These are phyloP conservation scores for Pteronura brasiliensis DNA, from an alignment of 2,113 vertebrate species.

Conservation along the genomic window DNA sequence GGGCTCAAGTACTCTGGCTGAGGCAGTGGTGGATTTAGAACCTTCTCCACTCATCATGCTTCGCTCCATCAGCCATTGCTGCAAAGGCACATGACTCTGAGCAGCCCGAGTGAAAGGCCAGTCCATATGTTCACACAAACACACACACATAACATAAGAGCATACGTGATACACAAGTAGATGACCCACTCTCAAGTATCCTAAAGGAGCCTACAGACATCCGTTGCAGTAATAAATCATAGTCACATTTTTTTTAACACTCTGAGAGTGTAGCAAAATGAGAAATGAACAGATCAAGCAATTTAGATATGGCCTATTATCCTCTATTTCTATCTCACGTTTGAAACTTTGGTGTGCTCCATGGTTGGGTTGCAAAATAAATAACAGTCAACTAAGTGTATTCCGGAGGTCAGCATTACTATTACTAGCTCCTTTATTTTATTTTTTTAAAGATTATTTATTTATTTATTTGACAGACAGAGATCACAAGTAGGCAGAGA, in stretches of 20 bases:
- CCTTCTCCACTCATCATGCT: background rate
- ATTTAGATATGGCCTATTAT: background rate
- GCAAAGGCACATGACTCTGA: fast-evolving
- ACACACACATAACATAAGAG: background rate
- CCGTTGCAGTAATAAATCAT: background rate
- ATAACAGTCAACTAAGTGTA: background rate
- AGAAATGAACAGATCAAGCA: background rate
- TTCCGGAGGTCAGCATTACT: background rate
- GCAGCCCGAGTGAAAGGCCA: background rate
- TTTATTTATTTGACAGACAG: too few relatives aligned
- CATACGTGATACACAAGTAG: background rate
- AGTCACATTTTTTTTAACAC: background rate
- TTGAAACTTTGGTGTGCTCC: background rate
- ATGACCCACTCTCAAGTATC: background rate
- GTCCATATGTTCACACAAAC: background rate
- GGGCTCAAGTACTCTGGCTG: background rate
- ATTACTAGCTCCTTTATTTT: background rate
- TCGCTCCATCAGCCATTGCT: background rate
- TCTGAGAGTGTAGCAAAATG: background rate
- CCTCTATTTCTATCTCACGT: background rate
- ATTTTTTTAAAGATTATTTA: too few relatives aligned
- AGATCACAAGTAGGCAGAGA: too few relatives aligned
- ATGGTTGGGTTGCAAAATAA: background rate
- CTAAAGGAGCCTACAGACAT: background rate
- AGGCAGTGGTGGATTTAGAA: background rate